phyloP scores from a whole-genome alignment of 2,113 vertebrate genomes.

The Ameiurus melas region DNA sequence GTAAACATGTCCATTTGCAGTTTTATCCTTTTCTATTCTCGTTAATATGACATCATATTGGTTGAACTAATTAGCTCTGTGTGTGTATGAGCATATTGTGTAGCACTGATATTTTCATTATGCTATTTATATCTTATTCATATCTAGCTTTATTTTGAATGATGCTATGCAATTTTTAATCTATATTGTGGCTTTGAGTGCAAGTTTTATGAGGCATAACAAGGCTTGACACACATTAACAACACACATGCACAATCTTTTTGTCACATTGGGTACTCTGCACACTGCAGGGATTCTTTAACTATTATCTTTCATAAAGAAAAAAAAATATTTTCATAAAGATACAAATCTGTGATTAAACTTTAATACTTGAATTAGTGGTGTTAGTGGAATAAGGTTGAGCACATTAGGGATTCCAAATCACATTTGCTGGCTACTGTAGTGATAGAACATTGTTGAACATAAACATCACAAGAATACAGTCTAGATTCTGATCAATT shows the following conservation, averaged over 20 bases:
- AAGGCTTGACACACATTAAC: no score
- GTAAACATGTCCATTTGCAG: not conserved
- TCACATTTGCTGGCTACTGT: not conserved
- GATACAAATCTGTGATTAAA: not conserved
- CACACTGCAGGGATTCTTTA: no score
- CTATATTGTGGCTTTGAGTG: no score
- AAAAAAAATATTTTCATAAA: no score
- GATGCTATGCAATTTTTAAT: no score
- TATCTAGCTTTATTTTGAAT: no score
- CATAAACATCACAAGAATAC: not conserved
- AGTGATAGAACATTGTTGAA: not conserved
- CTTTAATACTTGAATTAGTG: not conserved
- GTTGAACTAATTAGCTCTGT: not conserved
- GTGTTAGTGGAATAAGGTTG: not conserved
- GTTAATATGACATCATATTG: not conserved
- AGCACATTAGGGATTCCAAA: not conserved
- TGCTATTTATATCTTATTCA: no score
- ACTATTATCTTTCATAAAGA: no score
- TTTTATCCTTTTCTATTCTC: not conserved
- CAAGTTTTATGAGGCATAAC: no score
- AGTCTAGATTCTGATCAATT: not conserved
- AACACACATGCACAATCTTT: no score
- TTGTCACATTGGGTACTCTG: no score
- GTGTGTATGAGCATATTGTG: not conserved
- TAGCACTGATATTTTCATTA: not conserved